Evolutionary conservation across 2,797 vertebrate genomes (phyloP).

Genomic region (Nannoperca obscura): DNA sequence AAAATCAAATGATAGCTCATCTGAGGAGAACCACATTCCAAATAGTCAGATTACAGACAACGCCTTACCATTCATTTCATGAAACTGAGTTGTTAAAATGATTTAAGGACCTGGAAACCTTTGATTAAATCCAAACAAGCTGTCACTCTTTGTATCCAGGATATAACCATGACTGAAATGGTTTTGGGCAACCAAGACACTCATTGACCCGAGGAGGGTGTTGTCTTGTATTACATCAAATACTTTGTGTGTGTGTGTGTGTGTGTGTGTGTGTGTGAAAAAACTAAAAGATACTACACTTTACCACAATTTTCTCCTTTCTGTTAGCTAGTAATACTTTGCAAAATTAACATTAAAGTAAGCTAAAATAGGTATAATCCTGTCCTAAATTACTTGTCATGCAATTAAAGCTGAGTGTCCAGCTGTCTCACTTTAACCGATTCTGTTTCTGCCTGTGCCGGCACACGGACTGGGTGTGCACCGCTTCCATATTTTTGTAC

Average conservation of each 20-base stretch:
- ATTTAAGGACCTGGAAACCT: conserved; percentile 15
- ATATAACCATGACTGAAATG: conserved; percentile 18
- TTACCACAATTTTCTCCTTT: background rate
- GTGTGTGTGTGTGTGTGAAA: background rate
- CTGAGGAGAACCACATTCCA: conserved; percentile 7
- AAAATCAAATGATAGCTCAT: conserved; percentile 4
- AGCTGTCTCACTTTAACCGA: conserved; percentile 36
- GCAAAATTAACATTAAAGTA: conserved; percentile 28
- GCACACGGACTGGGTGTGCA: background rate
- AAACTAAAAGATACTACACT: background rate
- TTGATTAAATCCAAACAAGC: conserved; percentile 23
- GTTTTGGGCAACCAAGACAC: conserved; percentile 23
- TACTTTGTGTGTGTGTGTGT: conserved; percentile 1
- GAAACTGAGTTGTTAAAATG: conserved; percentile 15
- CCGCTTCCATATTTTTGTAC: background rate
- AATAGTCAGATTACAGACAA: conserved; percentile 4
- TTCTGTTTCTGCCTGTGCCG: conserved; percentile 40
- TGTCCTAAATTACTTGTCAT: conserved; percentile 39
- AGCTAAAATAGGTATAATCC: conserved; percentile 17
- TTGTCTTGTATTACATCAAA: conserved; percentile 19
- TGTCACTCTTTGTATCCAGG: background rate
- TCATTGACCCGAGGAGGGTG: conserved; percentile 23
- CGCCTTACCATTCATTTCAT: background rate
- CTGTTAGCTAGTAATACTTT: conserved; percentile 21
- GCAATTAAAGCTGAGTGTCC: conserved; percentile 35